These are phyloP conservation scores for Caerostris extrusa DNA, from an alignment of 1,140 invertebrate species.

Conservation along the genomic window DNA sequence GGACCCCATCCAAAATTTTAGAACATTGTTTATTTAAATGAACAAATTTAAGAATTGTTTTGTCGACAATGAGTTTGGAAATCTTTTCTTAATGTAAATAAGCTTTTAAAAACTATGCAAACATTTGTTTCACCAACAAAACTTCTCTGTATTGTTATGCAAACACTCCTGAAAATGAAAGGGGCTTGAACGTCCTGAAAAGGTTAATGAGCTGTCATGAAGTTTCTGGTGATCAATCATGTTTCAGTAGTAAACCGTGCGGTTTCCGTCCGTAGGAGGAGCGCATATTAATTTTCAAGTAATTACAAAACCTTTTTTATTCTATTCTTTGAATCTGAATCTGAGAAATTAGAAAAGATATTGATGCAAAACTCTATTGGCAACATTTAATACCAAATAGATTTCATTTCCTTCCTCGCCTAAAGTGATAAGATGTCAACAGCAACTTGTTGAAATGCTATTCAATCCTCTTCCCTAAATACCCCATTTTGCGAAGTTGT, in stretches of 20 bases:
- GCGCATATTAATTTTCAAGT: neutral
- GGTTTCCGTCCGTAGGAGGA: neutral
- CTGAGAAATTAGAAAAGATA: too few relatives aligned
- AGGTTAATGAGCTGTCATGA: slow-evolving; percentile 8
- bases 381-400: too few relatives aligned
- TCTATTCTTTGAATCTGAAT: too few relatives aligned
- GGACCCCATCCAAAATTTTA: neutral
- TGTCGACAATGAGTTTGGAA: neutral
- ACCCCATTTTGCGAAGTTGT: too few relatives aligned
- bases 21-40: neutral
- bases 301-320: neutral
- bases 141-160: neutral
- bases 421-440: too few relatives aligned
- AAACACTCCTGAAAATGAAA: neutral
- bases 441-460: too few relatives aligned
- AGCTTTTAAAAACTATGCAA: neutral
- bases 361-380: too few relatives aligned
- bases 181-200: neutral
- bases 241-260: neutral
- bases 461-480: too few relatives aligned
- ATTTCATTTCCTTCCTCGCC: too few relatives aligned
- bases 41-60: neutral
- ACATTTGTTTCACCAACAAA: neutral
- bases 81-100: neutral
- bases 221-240: neutral